These are phyloP conservation scores for Empidonax alnorum DNA, from an alignment of 2,113 vertebrate species.

Conservation along the genomic window DNA sequence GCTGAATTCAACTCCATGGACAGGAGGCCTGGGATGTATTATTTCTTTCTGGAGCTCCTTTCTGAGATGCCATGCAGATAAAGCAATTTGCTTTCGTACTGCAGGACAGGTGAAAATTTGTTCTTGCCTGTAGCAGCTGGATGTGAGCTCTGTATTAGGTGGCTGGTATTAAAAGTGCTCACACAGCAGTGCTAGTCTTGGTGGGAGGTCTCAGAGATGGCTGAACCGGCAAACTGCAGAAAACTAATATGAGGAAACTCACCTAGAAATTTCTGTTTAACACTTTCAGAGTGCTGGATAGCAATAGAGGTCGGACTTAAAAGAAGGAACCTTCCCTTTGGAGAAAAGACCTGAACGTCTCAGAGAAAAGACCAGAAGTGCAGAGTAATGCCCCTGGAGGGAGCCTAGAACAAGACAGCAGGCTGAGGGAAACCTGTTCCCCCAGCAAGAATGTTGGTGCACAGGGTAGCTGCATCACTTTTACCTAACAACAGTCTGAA, in stretches of 20 bases:
- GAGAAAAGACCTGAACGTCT: neutral
- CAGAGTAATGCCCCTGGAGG: neutral
- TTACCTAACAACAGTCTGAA: neutral
- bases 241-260: neutral
- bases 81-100: constrained; percentile 13
- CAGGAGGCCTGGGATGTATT: neutral
- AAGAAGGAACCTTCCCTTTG: neutral
- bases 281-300: neutral
- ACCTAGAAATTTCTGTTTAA: neutral
- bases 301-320: neutral
- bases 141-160: neutral
- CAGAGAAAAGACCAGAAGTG: neutral
- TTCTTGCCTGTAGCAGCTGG: constrained; percentile 41
- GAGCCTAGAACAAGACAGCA: neutral
- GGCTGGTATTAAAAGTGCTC: neutral
- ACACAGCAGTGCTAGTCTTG: neutral
- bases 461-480: accelerated
- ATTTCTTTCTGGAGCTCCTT: neutral
- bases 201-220: neutral
- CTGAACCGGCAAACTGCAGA: neutral
- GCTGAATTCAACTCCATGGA: neutral
- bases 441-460: neutral
- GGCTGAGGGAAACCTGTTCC: neutral
- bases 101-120: constrained; percentile 49
- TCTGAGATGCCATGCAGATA: constrained; percentile 36